phyloP scores from a whole-genome alignment of 2,797 vertebrate species.

The Pachyuromys duprasi region DNA sequence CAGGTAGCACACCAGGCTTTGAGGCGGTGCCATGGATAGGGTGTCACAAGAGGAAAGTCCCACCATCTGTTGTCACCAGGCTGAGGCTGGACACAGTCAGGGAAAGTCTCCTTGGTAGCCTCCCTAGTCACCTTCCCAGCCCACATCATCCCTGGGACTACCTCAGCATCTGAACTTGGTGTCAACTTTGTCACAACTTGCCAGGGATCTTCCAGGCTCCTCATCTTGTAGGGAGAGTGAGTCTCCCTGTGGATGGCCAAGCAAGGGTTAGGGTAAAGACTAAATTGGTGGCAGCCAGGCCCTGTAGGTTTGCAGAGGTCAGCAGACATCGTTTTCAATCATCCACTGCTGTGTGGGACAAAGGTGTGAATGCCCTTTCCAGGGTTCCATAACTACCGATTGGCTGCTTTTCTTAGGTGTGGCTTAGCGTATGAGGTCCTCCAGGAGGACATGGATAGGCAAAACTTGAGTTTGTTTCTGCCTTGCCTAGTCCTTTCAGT shows the following conservation, averaged over 20 bases:
- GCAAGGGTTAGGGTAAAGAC: neutral
- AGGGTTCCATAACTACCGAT: neutral
- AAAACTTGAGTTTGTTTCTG: no score
- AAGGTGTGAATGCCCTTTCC: neutral
- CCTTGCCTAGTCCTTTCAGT: neutral
- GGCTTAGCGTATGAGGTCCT: no score
- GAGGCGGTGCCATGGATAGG: neutral
- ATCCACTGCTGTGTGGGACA: neutral
- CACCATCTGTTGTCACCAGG: neutral
- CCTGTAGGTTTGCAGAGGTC: neutral
- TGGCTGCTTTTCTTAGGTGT: neutral
- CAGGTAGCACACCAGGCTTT: no score
- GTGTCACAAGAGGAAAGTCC: no score
- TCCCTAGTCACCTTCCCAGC: neutral
- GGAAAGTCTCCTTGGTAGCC: neutral
- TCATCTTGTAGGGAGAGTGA: neutral
- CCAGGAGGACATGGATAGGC: no score
- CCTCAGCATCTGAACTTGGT: neutral
- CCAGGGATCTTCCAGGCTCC: neutral
- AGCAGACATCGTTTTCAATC: neutral
- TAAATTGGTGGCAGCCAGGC: no score
- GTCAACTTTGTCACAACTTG: no score
- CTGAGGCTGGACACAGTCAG: neutral
- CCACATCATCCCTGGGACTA: neutral
- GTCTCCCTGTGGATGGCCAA: neutral